Evolutionary conservation across 2,888 invertebrate genomes (phyloP).

Genomic region (Pseudanteris insignis): DNA sequence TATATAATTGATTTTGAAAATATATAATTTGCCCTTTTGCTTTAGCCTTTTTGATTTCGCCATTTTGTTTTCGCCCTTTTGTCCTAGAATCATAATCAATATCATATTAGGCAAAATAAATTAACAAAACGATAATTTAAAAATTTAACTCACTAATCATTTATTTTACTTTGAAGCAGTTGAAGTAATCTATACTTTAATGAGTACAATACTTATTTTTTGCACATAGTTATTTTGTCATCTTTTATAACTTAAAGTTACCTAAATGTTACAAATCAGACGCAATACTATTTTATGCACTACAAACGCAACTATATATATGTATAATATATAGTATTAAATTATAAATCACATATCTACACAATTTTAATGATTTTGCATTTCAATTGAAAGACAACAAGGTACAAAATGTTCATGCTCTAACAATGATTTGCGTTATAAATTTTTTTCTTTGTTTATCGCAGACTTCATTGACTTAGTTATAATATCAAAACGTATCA

Average conservation of each 20-base stretch:
- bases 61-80: no score
- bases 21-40: no score
- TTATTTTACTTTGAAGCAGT: constrained; percentile 25
- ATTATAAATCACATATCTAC: constrained; percentile 35
- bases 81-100: no score
- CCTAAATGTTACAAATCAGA: no score
- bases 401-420: constrained; percentile 27
- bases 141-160: constrained; percentile 14
- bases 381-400: constrained; percentile 28
- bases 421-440: constrained; percentile 23
- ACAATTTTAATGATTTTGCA: constrained; percentile 15
- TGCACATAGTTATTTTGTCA: neutral
- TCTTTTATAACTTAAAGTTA: no score
- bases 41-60: no score
- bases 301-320: no score
- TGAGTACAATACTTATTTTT: constrained; percentile 22
- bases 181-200: constrained; percentile 13
- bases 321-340: constrained; percentile 7
- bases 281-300: no score
- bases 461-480: constrained; percentile 35
- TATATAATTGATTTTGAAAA: no score
- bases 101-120: constrained; percentile 2
- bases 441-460: constrained; percentile 24
- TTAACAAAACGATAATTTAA: neutral
- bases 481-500: constrained; percentile 26